These are phyloP conservation scores for Agrotis segetum DNA, from an alignment of 2,888 invertebrate species.

Conservation along the genomic window DNA sequence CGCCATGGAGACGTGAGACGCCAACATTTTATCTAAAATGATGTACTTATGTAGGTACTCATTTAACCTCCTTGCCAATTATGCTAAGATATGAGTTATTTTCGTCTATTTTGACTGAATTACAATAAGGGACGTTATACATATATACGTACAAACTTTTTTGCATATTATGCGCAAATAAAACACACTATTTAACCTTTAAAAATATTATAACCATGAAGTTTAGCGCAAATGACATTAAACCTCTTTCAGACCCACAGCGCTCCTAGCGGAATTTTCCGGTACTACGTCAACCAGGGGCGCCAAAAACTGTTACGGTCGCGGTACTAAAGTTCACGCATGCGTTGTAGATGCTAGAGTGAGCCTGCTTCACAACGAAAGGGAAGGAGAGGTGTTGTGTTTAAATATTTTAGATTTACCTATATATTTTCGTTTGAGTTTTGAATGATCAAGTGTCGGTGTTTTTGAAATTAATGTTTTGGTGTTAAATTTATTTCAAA, in stretches of 20 bases:
- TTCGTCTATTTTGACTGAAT: no score
- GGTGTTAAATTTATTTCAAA: no score
- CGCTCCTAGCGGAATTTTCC: constrained; percentile 37
- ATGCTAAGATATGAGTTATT: no score
- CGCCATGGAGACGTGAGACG: no score
- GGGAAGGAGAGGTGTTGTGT: constrained; percentile 66
- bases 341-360: constrained; percentile 65
- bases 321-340: constrained; percentile 69
- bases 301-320: constrained; percentile 55
- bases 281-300: constrained; percentile 43
- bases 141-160: neutral
- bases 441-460: neutral
- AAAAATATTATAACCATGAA: neutral
- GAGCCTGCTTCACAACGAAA: constrained; percentile 75
- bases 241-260: neutral
- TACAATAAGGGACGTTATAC: no score
- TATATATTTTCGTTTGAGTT: neutral
- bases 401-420: constrained; percentile 59
- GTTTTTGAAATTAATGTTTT: no score
- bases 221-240: neutral
- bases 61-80: no score
- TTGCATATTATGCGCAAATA: neutral
- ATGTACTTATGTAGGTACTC: no score
- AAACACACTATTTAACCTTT: neutral
- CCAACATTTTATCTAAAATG: no score